These are phyloP conservation scores for Hirudo medicinalis DNA, from an alignment of 1,140 invertebrate species.

Conservation along the genomic window DNA sequence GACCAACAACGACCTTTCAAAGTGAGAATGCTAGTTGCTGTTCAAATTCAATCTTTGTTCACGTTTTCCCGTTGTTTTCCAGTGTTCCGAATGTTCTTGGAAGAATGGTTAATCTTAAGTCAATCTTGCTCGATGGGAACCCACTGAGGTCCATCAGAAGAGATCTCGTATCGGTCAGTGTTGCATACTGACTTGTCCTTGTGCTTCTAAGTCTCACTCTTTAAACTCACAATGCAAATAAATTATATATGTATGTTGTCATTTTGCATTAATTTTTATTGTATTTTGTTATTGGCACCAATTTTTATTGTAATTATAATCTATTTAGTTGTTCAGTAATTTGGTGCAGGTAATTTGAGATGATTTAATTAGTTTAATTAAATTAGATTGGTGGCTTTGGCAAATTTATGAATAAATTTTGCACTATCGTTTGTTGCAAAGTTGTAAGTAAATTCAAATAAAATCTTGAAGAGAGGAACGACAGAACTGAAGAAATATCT, in stretches of 20 bases:
- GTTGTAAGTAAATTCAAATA: background rate
- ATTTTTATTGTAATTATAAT: background rate
- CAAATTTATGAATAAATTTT: background rate
- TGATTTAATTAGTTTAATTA: background rate
- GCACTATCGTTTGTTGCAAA: background rate
- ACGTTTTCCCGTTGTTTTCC: conserved; percentile 13
- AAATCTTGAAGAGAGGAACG: conserved; percentile 53
- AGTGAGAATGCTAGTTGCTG: conserved; percentile 43
- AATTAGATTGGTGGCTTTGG: too few species aligned
- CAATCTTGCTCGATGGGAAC: conserved; percentile 70
- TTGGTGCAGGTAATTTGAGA: background rate
- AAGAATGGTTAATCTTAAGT: conserved; percentile 63
- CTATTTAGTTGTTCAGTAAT: background rate
- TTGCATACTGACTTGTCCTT: too few species aligned
- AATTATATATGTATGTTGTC: too few species aligned
- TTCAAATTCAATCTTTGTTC: background rate
- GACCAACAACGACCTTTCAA: conserved; percentile 62
- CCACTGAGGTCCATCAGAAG: conserved; percentile 48
- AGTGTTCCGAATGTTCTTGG: conserved; percentile 63
- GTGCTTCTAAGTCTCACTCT: too few species aligned
- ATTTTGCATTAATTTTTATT: background rate
- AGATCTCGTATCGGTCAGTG: conserved; percentile 37
- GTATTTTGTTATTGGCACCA: background rate
- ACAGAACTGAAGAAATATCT: conserved; percentile 63
- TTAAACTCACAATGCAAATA: too few species aligned